These are phyloP conservation scores for Zaprionus africanus DNA, from an alignment of 1,140 invertebrate species.

Conservation along the genomic window DNA sequence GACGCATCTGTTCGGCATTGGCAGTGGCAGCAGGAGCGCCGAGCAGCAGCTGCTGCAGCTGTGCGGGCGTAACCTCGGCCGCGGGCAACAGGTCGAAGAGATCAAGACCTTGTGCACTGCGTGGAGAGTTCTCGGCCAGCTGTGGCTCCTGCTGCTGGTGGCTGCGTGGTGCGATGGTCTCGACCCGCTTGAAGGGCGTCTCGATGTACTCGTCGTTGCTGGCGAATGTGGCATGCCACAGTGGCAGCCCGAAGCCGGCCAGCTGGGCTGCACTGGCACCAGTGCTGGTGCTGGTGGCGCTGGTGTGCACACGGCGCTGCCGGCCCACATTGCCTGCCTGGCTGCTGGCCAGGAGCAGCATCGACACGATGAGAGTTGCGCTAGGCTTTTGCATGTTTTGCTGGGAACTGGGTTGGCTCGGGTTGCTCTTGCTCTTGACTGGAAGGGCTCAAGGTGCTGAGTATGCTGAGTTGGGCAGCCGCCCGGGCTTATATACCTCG, in stretches of 20 bases:
- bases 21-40: neutral
- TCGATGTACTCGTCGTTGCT: conserved; percentile 33
- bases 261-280: neutral
- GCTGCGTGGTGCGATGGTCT: neutral
- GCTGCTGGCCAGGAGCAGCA: conserved; percentile 14
- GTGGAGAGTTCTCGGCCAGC: neutral
- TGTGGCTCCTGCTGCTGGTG: neutral
- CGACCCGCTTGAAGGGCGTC: neutral
- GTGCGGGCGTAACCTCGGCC: conserved; percentile 3
- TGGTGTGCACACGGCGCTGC: conserved; percentile 26
- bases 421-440: neutral
- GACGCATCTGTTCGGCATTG: neutral
- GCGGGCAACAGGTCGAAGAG: neutral
- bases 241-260: neutral
- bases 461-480: neutral
- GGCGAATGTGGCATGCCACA: conserved; percentile 29
- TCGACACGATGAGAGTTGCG: neutral
- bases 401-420: too few relatives aligned
- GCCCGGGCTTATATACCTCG: conserved; percentile 50
- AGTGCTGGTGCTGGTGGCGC: conserved; percentile 2
- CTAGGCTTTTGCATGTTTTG: neutral
- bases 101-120: neutral
- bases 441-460: neutral
- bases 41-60: conserved; percentile 16
- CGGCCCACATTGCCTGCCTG: conserved; percentile 5